Evolutionary conservation across 2,888 invertebrate genomes (phyloP), one percentile per base, ranked within the genome.

Genomic region (Anaspis maculata): DNA sequence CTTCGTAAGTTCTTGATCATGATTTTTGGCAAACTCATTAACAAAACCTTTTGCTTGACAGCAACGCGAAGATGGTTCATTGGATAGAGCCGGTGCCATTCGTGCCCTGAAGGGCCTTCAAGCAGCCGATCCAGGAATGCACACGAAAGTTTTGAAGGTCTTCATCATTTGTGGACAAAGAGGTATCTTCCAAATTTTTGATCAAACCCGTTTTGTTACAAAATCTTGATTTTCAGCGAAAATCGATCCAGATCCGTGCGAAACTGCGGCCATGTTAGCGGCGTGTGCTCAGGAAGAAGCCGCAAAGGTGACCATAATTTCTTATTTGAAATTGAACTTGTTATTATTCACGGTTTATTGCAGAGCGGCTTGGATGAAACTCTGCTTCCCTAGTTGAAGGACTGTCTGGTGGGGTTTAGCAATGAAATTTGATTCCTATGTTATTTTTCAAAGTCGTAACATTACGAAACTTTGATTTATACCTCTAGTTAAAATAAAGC

Each of bases 231-330:
- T 24, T 48, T 33, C 31, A 56, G 56, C 42, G 21, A 35, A 40
- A 30, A 13, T 30, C 7, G 44, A 46, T 10, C 13, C 38, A 1
- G 54, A 56, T 37, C 44, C 46, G 24, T 56, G 56, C 30, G 44
- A 43, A 4, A 44, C 45, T 10, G 51, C 51, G 9, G 33, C 42
- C 5, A 38, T 37, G 4, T 33, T 51, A 27, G 41, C 46, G 3
- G 27, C 33, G 29, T 56, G 56, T 36, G 41, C 27, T 2, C 42
- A 46, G 25, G 35, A 41, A n/a, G 48, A 49, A 44, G 48, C 41
- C 6, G 33, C 42, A 34, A 47, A 48, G 36, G 47, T 52, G 49
- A 19, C 9, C 19, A 6, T 19, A 19, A 19, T 19, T 9, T 19
- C 19, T 19, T 19, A 6, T 19, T 9, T 19, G 19, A 19, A 19